Evolutionary conservation across 1,140 invertebrate species (phyloP).

Genomic region (Drosophila athabasca): DNA sequence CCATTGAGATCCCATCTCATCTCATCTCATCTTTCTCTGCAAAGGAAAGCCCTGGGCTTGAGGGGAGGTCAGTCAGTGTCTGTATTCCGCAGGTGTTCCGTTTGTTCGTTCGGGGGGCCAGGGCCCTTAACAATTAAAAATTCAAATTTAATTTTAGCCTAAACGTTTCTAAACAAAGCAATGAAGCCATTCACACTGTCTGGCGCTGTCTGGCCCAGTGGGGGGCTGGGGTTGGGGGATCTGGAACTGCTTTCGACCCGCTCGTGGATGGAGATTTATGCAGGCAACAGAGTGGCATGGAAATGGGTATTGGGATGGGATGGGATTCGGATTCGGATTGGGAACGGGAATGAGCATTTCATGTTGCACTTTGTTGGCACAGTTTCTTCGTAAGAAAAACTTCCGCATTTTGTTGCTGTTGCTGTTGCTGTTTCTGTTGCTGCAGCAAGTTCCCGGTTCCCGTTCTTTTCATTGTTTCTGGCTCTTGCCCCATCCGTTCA

Average conservation of each 20-base stretch:
- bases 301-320: slow-evolving; percentile 49
- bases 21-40: no score
- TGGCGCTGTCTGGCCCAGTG: slow-evolving; percentile 53
- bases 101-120: not conserved
- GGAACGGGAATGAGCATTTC: slow-evolving; percentile 65
- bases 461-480: slow-evolving; percentile 43
- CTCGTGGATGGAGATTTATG: slow-evolving; percentile 67
- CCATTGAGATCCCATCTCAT: slow-evolving; percentile 3
- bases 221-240: slow-evolving; percentile 7
- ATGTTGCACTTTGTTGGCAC: slow-evolving; percentile 78
- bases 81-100: slow-evolving; percentile 66
- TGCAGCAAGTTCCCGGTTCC: no score
- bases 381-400: slow-evolving; percentile 70
- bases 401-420: slow-evolving; percentile 67
- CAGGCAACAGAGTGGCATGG: slow-evolving; percentile 50
- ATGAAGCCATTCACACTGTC: slow-evolving; percentile 57
- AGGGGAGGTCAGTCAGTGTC: slow-evolving; percentile 20
- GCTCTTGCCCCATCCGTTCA: slow-evolving; percentile 12
- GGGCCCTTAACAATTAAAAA: slow-evolving; percentile 64
- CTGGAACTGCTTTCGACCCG: slow-evolving; percentile 10
- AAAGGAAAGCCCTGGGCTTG: slow-evolving; percentile 6
- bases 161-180: slow-evolving; percentile 79
- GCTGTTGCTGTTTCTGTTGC: not conserved
- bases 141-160: slow-evolving; percentile 75
- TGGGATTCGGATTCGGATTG: slow-evolving; percentile 51